A percentile compares a stretch with the other conserved stretches of the same genome.
These are phyloP conservation scores for Aphodius granarius DNA, from an alignment of 2,888 invertebrate genomes.

Conservation along the genomic window DNA sequence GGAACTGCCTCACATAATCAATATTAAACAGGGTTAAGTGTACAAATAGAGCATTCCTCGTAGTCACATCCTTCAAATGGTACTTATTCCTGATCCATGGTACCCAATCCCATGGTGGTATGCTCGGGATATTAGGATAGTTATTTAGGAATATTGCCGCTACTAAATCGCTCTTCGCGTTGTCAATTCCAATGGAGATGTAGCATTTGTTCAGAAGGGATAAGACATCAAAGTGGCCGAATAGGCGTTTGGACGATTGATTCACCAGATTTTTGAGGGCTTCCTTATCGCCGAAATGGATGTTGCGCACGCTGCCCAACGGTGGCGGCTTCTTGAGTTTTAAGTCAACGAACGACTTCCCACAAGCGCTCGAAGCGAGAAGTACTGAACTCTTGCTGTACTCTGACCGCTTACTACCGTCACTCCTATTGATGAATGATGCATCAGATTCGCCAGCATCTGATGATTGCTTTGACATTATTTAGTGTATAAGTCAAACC, in stretches of 20 bases:
- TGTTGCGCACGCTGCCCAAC: background rate
- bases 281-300: background rate
- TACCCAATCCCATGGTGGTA: slow-evolving; percentile 61
- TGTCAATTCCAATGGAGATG: slow-evolving; percentile 46
- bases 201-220: slow-evolving; percentile 10
- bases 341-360: background rate
- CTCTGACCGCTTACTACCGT: too few species aligned
- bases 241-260: background rate
- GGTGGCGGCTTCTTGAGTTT: background rate
- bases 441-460: too few species aligned
- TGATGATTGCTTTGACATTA: background rate
- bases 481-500: background rate
- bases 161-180: slow-evolving; percentile 37
- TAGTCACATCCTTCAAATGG: slow-evolving; percentile 48
- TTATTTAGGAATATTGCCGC: slow-evolving; percentile 48
- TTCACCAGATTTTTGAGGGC: background rate
- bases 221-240: background rate
- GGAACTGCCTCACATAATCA: slow-evolving; percentile 48
- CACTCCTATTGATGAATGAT: too few species aligned
- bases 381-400: background rate
- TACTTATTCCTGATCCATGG: slow-evolving; percentile 60
- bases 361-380: too few species aligned
- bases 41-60: slow-evolving; percentile 59
- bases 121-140: slow-evolving; percentile 60
- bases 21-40: slow-evolving; percentile 62